Evolutionary conservation across 2,113 vertebrate species (phyloP), one percentile per base, ranked within the genome.

Genomic region (Beaufortia kweichowensis): DNA sequence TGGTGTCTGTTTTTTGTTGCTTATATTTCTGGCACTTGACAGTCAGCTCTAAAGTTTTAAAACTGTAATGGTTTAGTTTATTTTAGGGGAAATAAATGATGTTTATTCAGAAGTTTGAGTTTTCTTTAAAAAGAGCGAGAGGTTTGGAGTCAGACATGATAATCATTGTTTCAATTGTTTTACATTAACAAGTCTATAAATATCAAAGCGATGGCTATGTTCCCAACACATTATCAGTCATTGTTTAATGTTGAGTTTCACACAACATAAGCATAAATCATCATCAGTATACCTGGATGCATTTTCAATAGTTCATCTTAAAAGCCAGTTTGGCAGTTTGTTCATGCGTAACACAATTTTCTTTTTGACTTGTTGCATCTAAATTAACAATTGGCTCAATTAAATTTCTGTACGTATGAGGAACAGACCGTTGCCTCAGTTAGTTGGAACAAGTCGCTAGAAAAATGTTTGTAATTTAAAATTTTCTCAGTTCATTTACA

Each of bases 241-340:
- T 71, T 70, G 41, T 75, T 78, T 83, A 62, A 61, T 69, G 11
- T 31, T 39, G 59, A 65, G 1, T 68, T 77, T 69, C 61, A 77
- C 50, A 56, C 24, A 11, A 70, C 76, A 68, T 55, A 62, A 61
- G 33, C 76, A 62, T 73, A 75, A 81, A 81, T 79, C 61, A 71
- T 48, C 56, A 77, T 69, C 21, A 59, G 41, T 48, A 73, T 73
- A 70, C 67, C 66, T 59, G 24, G 31, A 53, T 24, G 62, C 61
- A 48, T 64, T 76, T 46, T 15, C 26, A 28, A 23, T 29, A 29
- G 21, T 67, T 75, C 24, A 81, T 76, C 70, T 29, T 57, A 74
- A 79, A 79, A 68, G 55, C 53, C 72, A 76, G 68, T 81, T 81
- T 73, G 57, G 33, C 24, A 6, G 46, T 55, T 19, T 63, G 24